Evolutionary conservation across 2,113 vertebrate species (phyloP), one percentile per base, ranked within the genome.

Genomic region (Motacilla alba): DNA sequence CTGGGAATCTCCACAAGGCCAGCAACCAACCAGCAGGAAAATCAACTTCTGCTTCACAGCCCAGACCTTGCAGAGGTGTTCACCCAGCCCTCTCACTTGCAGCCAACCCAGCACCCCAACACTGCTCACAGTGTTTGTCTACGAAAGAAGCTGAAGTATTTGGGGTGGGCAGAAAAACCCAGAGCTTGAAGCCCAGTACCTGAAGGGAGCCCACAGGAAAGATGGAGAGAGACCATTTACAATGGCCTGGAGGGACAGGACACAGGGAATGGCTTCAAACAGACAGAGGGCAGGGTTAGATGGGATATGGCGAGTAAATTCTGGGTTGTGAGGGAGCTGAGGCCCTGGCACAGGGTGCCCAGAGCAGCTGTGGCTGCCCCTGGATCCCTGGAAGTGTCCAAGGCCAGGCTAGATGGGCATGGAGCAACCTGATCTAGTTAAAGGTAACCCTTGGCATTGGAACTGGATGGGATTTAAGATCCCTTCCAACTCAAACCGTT

Each of bases 321-420:
- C 3, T 0, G 39, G 8, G 3, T 1, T 83, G 16, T 1, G 47
- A 69, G 30, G 41, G n/a, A 1, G 16, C 0, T 0, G 20, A 75
- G n/a, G 53, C 3, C 7, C 39, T 46, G 46, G 16, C 16, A 46
- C 13, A 41, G 39, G 13, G 2, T 74, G 4, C 13, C 31, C 69
- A 75, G 28, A 68, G 53, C 1, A 60, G 69, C 62, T 82, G 78
- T 60, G 69, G 53, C 53, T 60, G 46, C 8, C 39, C 46, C 62
- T 66, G 82, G 23, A 68, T 41, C 24, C 47, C 55, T 62, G 55
- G 21, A 2, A 69, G 7, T 49, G 47, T 9, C 9, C 20, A 10
- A 41, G 41, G n/a, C 20, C 41, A 69, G 24, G 39, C 0, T 59
- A 52, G 53, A 75, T 0, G 0, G 21, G 21, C 8, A 60, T 59